phyloP scores from a whole-genome alignment of 2,113 vertebrate species.

The Mormyrus iriodes region DNA sequence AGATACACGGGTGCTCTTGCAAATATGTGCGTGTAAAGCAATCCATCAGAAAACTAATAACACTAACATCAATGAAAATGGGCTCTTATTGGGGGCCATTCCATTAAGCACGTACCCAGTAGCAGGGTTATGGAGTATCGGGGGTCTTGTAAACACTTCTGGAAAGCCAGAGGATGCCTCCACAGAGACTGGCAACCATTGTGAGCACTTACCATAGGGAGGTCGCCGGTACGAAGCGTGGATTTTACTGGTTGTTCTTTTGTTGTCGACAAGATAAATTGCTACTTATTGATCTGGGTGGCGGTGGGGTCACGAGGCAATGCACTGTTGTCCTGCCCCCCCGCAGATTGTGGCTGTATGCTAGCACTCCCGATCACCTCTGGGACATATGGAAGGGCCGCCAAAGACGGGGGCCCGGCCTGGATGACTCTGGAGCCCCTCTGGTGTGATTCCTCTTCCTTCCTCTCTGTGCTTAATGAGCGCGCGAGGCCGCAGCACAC shows the following conservation, averaged over 20 bases:
- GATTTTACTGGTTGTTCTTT: neutral
- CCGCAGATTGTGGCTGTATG: neutral
- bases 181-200: neutral
- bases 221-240: neutral
- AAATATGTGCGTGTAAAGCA: neutral
- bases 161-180: neutral
- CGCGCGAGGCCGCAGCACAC: neutral
- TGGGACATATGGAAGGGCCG: neutral
- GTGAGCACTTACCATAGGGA: neutral
- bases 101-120: neutral
- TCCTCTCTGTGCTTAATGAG: neutral
- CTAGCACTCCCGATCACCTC: neutral
- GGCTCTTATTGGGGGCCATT: neutral
- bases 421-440: neutral
- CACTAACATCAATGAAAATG: neutral
- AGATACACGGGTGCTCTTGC: neutral
- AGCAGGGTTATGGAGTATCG: neutral
- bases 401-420: neutral
- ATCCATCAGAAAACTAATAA: conserved; percentile 9
- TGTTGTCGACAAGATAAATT: neutral
- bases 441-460: too few species aligned
- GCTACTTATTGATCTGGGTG: conserved; percentile 16
- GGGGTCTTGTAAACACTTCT: neutral
- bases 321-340: conserved; percentile 15
- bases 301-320: conserved; percentile 21